phyloP scores from a whole-genome alignment of 1,140 invertebrate species.

The Holotrichia oblita region DNA sequence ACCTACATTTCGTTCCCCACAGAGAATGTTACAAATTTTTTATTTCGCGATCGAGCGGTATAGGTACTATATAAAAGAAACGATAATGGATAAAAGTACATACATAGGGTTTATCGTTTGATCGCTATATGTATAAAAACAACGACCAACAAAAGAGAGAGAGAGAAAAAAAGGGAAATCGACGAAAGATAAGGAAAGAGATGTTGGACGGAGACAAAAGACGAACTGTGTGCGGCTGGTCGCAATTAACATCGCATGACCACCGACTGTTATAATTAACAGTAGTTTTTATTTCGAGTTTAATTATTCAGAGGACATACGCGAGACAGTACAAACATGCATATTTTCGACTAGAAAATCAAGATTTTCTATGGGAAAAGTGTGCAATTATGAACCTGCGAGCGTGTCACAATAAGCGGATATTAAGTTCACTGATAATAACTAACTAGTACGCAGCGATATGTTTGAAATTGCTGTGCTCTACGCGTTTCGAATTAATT shows the following conservation, averaged over 20 bases:
- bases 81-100: neutral
- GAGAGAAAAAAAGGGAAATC: neutral
- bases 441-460: neutral
- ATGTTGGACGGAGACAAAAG: neutral
- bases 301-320: constrained; percentile 30
- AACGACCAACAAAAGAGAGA: neutral
- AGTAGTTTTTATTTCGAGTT: constrained; percentile 34
- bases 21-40: constrained; percentile 21
- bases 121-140: neutral
- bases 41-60: constrained; percentile 15
- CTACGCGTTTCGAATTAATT: constrained; percentile 6
- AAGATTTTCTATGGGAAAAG: constrained; percentile 34
- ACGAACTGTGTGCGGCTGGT: neutral
- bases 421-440: constrained; percentile 10
- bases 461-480: neutral
- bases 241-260: constrained; percentile 31
- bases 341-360: constrained; percentile 36
- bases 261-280: constrained; percentile 33
- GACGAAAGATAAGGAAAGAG: constrained; percentile 5
- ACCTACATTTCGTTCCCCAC: neutral
- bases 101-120: constrained; percentile 7
- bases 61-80: neutral
- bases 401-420: constrained; percentile 27
- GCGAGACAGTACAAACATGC: neutral
- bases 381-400: constrained; percentile 27